phyloP scores from a whole-genome alignment of 2,888 invertebrate species.

The Leptarthrus brevirostris region DNA sequence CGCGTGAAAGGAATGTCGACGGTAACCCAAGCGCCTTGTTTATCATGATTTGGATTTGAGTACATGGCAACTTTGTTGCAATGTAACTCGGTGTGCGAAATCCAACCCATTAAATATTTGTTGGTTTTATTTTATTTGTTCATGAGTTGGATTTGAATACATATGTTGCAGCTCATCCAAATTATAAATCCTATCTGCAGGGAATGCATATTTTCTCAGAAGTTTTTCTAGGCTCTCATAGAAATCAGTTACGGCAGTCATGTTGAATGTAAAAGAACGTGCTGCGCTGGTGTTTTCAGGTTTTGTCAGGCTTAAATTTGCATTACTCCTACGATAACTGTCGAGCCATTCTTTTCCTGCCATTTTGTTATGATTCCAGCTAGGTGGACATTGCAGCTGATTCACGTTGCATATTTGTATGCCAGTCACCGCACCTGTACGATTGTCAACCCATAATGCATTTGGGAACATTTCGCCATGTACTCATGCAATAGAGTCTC shows the following conservation, averaged over 20 bases:
- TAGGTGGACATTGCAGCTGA: not conserved
- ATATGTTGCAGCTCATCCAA: too few relatives aligned
- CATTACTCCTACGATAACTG: not conserved
- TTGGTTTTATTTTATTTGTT: too few relatives aligned
- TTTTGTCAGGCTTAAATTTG: conserved; percentile 4
- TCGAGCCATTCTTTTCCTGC: conserved; percentile 3
- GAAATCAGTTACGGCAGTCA: not conserved
- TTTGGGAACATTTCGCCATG: not conserved
- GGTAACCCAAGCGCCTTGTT: too few relatives aligned
- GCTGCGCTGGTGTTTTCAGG: not conserved
- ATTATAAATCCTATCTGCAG: conserved; percentile 55
- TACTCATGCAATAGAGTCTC: conserved; percentile 10
- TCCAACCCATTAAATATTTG: too few relatives aligned
- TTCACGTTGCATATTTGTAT: not conserved
- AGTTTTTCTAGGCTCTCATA: not conserved
- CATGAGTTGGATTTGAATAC: too few relatives aligned
- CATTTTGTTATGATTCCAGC: conserved; percentile 1
- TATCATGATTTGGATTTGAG: too few relatives aligned
- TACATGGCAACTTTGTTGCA: too few relatives aligned
- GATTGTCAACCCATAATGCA: conserved; percentile 1
- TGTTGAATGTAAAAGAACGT: not conserved
- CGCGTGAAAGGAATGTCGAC: too few relatives aligned
- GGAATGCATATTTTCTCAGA: conserved; percentile 50
- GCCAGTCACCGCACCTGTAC: not conserved
- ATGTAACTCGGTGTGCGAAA: too few relatives aligned